A percentile compares a stretch with the other conserved stretches of the same genome.
phyloP scores from a whole-genome alignment of 2,888 invertebrate genomes.

The Nesidiocoris tenuis region DNA sequence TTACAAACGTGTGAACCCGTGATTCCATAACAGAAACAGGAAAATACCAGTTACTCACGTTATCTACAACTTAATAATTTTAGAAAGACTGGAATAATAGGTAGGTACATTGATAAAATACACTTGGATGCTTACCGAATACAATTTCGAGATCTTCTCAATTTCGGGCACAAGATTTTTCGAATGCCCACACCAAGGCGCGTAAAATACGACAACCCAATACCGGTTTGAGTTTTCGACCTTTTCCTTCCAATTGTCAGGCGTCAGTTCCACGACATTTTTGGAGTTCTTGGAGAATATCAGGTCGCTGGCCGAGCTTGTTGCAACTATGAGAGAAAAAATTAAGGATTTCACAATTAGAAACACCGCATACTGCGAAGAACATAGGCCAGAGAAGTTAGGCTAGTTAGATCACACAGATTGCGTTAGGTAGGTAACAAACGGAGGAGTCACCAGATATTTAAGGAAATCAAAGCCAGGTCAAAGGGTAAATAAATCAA shows the following conservation, averaged over 20 bases:
- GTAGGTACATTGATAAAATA: too few relatives aligned
- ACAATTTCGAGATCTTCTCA: conserved; percentile 64
- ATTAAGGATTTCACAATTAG: neutral
- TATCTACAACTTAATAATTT: too few relatives aligned
- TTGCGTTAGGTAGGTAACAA: too few relatives aligned
- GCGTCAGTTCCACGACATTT: conserved; percentile 73
- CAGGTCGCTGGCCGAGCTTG: conserved; percentile 7
- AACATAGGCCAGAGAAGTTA: neutral
- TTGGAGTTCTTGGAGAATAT: conserved; percentile 30
- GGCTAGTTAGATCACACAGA: too few relatives aligned
- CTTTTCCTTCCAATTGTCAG: conserved; percentile 79
- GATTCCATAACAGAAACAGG: too few relatives aligned
- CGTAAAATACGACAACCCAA: conserved; percentile 95
- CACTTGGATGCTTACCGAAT: conserved; percentile 20
- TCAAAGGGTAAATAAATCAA: too few relatives aligned
- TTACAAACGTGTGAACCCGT: too few relatives aligned
- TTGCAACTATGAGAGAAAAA: conserved; percentile 17
- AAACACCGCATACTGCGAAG: neutral
- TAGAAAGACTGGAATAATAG: too few relatives aligned
- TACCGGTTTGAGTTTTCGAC: conserved; percentile 81
- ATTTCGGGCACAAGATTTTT: conserved; percentile 89
- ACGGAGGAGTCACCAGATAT: too few relatives aligned
- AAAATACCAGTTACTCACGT: too few relatives aligned
- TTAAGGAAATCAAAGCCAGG: too few relatives aligned
- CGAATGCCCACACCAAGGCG: conserved; percentile 96